A percentile compares a stretch with the other conserved stretches of the same genome.
Evolutionary conservation across 2,888 invertebrate genomes (phyloP).

Genomic region (Ormia ochracea): DNA sequence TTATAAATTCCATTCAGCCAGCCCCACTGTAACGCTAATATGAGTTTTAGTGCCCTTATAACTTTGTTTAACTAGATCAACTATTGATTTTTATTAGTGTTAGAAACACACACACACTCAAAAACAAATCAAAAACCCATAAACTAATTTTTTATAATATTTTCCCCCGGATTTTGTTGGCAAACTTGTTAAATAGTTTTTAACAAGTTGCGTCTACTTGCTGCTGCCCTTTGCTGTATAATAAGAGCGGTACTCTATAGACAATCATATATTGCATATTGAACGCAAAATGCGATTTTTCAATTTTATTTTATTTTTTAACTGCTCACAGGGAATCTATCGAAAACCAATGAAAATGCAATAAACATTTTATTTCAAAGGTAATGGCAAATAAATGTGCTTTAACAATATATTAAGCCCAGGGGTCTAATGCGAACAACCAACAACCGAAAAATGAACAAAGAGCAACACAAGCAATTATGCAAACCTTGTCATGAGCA

Average conservation of each 20-base stretch:
- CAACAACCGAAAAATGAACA: not conserved
- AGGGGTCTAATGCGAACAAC: slow-evolving; percentile 42
- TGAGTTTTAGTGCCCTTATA: not conserved
- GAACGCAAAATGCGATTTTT: slow-evolving; percentile 6
- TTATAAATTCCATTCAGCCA: too few relatives aligned
- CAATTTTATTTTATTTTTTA: not conserved
- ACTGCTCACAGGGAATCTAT: not conserved
- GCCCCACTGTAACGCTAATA: not conserved
- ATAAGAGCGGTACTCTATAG: slow-evolving; percentile 21
- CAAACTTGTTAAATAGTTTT: not conserved
- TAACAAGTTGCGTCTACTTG: not conserved
- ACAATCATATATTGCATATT: slow-evolving; percentile 26
- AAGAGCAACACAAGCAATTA: slow-evolving; percentile 52
- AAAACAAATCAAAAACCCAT: slow-evolving; percentile 22
- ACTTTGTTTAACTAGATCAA: slow-evolving; percentile 26
- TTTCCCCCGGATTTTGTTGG: not conserved
- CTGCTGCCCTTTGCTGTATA: slow-evolving; percentile 41
- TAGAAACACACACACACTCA: slow-evolving; percentile 3
- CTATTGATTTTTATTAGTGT: slow-evolving; percentile 35
- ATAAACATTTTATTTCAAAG: slow-evolving; percentile 15
- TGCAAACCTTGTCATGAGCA: slow-evolving; percentile 55
- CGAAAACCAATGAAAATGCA: not conserved
- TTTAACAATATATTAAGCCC: slow-evolving; percentile 37
- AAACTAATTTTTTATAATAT: not conserved
- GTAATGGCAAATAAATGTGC: not conserved